Conservation (phyloP, 2,113 vertebrate genomes). For the Trinectes maculatus region DNA sequence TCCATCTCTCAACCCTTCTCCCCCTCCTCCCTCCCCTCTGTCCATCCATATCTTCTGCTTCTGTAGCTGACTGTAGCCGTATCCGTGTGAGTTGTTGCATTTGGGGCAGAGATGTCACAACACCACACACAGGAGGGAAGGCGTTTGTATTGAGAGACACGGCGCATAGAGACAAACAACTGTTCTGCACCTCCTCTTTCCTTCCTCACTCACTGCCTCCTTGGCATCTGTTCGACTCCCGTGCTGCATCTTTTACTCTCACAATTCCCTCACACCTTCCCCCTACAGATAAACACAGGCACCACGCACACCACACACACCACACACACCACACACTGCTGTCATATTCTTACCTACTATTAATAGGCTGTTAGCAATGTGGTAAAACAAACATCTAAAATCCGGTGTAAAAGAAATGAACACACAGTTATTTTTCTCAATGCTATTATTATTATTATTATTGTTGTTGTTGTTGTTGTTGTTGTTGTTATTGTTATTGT, state of each 20-base stretch:
- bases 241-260: constrained; percentile 38
- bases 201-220: constrained; percentile 30
- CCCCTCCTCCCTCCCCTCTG: not conserved
- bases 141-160: constrained; percentile 29
- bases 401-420: not conserved
- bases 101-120: constrained; percentile 57
- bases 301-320: constrained; percentile 53
- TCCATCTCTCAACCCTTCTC: constrained; percentile 20
- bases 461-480: no score
- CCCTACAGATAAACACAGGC: constrained; percentile 60
- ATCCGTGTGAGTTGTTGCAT: constrained; percentile 35
- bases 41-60: constrained; percentile 35
- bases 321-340: constrained; percentile 35
- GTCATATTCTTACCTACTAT: constrained; percentile 32
- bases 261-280: constrained; percentile 35
- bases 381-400: constrained; percentile 35
- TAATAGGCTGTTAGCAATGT: constrained; percentile 6
- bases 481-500: no score
- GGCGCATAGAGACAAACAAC: constrained; percentile 28
- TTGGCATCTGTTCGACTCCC: constrained; percentile 49
- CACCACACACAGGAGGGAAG: constrained; percentile 18
- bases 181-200: constrained; percentile 15
- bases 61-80: constrained; percentile 38
- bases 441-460: no score
- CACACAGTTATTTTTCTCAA: not conserved